phyloP scores from a whole-genome alignment of 1,140 invertebrate species.

The Aphaenogaster ashmeadi region DNA sequence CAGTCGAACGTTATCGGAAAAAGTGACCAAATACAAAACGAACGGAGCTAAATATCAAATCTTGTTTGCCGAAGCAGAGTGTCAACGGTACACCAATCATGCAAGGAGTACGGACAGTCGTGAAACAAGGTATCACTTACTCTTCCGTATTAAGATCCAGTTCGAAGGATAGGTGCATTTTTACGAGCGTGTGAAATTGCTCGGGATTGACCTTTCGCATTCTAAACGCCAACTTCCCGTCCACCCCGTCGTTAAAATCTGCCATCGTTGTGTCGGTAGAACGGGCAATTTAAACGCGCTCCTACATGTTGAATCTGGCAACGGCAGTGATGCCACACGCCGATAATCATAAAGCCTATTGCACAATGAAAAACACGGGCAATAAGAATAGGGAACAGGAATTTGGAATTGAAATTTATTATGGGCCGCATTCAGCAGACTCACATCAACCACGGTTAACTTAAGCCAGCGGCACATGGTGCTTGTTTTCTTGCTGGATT shows the following conservation, averaged over 20 bases:
- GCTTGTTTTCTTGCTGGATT: too few relatives aligned
- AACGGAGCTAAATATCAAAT: neutral
- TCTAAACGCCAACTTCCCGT: constrained; percentile 88
- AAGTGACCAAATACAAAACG: neutral
- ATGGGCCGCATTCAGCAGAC: too few relatives aligned
- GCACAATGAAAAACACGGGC: too few relatives aligned
- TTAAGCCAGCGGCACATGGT: too few relatives aligned
- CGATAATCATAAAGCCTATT: neutral
- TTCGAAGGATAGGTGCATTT: constrained; percentile 97
- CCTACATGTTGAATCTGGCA: constrained; percentile 40
- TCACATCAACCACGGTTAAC: too few relatives aligned
- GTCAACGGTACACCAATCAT: neutral
- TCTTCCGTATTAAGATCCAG: constrained; percentile 94
- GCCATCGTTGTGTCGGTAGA: constrained; percentile 77
- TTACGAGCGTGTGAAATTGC: constrained; percentile 94
- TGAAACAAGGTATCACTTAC: constrained; percentile 87
- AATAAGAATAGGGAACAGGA: too few relatives aligned
- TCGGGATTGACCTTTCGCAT: constrained; percentile 93
- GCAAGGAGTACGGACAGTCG: neutral
- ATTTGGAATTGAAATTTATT: too few relatives aligned
- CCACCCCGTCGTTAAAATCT: constrained; percentile 85
- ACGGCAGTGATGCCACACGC: constrained; percentile 5
- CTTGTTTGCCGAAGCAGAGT: neutral
- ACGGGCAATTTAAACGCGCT: constrained; percentile 63
- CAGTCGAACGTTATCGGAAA: neutral